Evolutionary conservation across 2,113 vertebrate genomes (phyloP), one percentile per base, ranked within the genome.

Genomic region (Xyliphius kryptos): DNA sequence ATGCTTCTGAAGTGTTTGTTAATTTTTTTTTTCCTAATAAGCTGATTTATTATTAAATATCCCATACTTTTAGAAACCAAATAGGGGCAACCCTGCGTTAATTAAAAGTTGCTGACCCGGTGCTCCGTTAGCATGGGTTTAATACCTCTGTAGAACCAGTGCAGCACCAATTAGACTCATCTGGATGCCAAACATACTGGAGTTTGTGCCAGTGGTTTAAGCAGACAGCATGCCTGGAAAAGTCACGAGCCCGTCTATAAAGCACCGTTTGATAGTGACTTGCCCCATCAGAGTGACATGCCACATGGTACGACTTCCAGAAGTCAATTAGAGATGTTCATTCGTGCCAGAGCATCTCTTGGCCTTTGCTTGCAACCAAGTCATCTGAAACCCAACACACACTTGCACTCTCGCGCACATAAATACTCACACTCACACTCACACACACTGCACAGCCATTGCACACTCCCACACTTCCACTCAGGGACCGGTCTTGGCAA

Each of bases 401-500:
- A 32, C 26, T 32, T 32, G 26, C 2, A 32, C 26, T 32, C 26
- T 8, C 16, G 12, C 21, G 15, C 22, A 47, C 17, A n/a, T n/a
- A n/a, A n/a, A n/a, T n/a, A 43, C 38, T 43, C 64, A 51, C 44
- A 58, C 15, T 22, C 44, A 63, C 61, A 58, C 52, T 58, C 60
- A 69, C 38, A 57, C 37, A 63, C 59, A 47, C 44, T 58, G 56
- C 57, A 67, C 41, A 67, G 65, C 22, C 65, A 41, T 26, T 46
- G 65, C 53, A 66, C 21, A 32, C 63, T 58, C 63, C 52, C 43
- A 62, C 41, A 66, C 61, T 61, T 48, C 58, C 59, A 71, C 65
- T 66, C 47, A 61, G 67, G 69, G 66, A 68, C 67, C 67, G 63
- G 76, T 78, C 71, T 75, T 69, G 71, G 68, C 68, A 74, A 72